Evolutionary conservation across 2,113 vertebrate species (phyloP), one percentile per base, ranked within the genome.

Genomic region (Perognathus longimembris): DNA sequence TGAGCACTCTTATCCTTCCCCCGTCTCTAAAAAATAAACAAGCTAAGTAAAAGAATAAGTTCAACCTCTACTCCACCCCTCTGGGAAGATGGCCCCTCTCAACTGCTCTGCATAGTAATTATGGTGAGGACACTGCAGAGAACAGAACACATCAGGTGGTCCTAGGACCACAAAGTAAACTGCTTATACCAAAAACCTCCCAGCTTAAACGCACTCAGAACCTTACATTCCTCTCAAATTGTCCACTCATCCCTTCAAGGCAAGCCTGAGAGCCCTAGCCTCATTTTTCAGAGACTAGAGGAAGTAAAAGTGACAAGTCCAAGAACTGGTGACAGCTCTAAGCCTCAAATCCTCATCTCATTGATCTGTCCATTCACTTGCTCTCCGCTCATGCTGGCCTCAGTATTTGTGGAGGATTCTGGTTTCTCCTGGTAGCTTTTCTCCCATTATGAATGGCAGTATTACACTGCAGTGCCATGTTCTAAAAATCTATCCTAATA

Each of bases 1-100:
- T 64, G 42, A 78, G 26, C 42, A 54, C 30, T 40, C 45, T 90
- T 50, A 45, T 61, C 34, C 20, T 85, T 50, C 28, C 22, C 50
- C 76, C 54, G 9, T n/a, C 57, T 73, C 3, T 28, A 59, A 77
- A 84, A 80, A 66, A 54, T 45, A 36, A 45, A 69, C n/a, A 78
- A 74, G 83, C 88, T 88, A 67, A 85, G 21, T 36, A 79, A 92
- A 96, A 94, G 84, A 24, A 7, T 32, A 95, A 86, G 75, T 79
- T 92, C 34, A 50, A 73, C 34, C 30, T 10, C 40, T 34, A 6
- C 50, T 34, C 5, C 34, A 73, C 14, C 18, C 24, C 24, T 64
- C 38, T 93, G 63, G 82, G 34, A 93, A 57, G 79, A 5, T 42
- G 17, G 15, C 30, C 24, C 34, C 76, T 45, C 81, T 93, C 34